Evolutionary conservation across 2,113 vertebrate species (phyloP), one percentile per base, ranked within the genome.

Genomic region (Cryptotis parvus): DNA sequence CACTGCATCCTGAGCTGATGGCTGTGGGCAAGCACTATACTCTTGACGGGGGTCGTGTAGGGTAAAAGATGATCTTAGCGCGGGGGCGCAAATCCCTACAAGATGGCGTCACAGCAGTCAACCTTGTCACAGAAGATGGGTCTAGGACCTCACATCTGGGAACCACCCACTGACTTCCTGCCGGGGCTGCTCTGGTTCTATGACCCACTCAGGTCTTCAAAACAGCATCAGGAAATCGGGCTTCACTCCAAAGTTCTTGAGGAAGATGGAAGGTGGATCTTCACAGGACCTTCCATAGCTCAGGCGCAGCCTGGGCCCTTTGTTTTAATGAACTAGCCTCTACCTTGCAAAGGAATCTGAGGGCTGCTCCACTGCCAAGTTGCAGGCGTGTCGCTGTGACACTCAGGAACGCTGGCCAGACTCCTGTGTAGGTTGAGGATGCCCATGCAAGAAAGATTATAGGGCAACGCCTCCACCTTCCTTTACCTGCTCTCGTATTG

Each of bases 401-500:
- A 97, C 96, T 95, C 89, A 91, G 75, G 91, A 96, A 94, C 84
- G 2, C n/a, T 86, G 90, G 78, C 87, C 88, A 93, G 97, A 96
- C 94, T 95, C 95, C 93, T 94, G 89, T 97, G 97, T 98, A 98
- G 94, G 97, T 97, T 98, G 89, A 98, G 96, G 97, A 97, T 97
- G 97, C 80, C 95, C n/a, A 94, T 96, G 82, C 97, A 97, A 97
- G 96, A 93, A 96, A 98, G 98, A 98, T 98, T 97, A 97, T 97
- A 97, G 97, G 95, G 87, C 97, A 97, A 98, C 97, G 98, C 97
- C 97, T 93, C 97, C 97, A 97, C 97, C 97, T 98, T 98, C 98
- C 98, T 98, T 97, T 98, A 95, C 97, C 96, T 96, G 97, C 96
- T 96, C 97, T 96, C 97, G 96, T 97, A 97, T 97, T 96, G 96